phyloP scores from a whole-genome alignment of 1,140 invertebrate genomes.

The Anthonomus grandis region DNA sequence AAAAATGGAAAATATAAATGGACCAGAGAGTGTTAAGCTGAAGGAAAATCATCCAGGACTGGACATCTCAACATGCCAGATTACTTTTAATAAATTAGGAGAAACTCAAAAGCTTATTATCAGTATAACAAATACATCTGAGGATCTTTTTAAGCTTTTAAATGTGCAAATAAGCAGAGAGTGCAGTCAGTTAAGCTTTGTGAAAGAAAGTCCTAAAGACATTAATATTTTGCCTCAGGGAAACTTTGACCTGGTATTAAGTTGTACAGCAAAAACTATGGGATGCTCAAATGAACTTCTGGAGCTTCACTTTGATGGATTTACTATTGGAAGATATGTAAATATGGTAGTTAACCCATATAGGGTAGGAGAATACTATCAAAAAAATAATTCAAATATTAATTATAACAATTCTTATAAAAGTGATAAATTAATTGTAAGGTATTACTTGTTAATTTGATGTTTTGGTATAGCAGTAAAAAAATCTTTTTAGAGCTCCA shows the following conservation, averaged over 20 bases:
- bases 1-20: conserved; percentile 22
- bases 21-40: conserved; percentile 20
- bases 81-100: conserved; percentile 45
- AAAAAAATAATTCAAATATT: background rate
- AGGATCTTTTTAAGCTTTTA: conserved; percentile 30
- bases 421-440: conserved; percentile 7
- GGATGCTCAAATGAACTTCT: conserved; percentile 59
- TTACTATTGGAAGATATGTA: conserved; percentile 56
- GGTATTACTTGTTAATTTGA: background rate
- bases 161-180: conserved; percentile 23
- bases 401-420: conserved; percentile 16
- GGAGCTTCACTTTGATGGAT: conserved; percentile 56
- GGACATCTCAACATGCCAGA: conserved; percentile 38
- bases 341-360: conserved; percentile 49
- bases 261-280: conserved; percentile 53
- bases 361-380: conserved; percentile 14
- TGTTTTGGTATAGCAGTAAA: background rate
- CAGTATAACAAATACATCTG: conserved; percentile 29
- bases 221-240: conserved; percentile 43
- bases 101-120: conserved; percentile 45
- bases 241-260: conserved; percentile 47
- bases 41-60: conserved; percentile 29
- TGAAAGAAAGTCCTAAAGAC: conserved; percentile 35
- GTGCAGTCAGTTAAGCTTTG: background rate
- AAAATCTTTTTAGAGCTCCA: conserved; percentile 20